These are phyloP conservation scores for Diprion similis DNA, from an alignment of 1,140 invertebrate species.

Conservation along the genomic window DNA sequence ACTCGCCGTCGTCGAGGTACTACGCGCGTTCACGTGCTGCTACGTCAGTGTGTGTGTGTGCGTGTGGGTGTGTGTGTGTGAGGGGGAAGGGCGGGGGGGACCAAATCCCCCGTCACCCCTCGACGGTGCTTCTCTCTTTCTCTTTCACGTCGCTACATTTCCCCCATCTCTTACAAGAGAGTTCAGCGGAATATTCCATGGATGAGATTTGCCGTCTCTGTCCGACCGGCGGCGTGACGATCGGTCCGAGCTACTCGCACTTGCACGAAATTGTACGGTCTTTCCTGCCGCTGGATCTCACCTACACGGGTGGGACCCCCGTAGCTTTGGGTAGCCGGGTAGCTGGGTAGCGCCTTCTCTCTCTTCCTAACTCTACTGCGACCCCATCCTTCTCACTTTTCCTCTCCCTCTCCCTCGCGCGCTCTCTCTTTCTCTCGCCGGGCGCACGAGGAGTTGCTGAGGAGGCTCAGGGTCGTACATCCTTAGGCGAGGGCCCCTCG, in stretches of 20 bases:
- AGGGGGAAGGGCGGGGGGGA: no score
- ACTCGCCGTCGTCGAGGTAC: neutral
- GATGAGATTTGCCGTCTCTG: slow-evolving; percentile 32
- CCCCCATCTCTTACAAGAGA: slow-evolving; percentile 29
- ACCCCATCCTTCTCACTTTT: slow-evolving; percentile 1
- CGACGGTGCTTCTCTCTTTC: slow-evolving; percentile 11
- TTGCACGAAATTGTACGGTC: neutral
- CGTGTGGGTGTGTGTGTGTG: no score
- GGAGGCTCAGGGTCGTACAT: neutral
- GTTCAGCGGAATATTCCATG: slow-evolving; percentile 46
- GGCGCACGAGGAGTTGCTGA: neutral
- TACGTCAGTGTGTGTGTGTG: neutral
- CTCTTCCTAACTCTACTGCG: slow-evolving; percentile 4
- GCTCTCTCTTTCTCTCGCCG: slow-evolving; percentile 4
- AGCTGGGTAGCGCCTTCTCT: neutral
- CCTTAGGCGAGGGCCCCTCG: neutral
- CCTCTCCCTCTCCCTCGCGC: neutral
- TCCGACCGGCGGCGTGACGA: neutral
- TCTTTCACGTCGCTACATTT: slow-evolving; percentile 13
- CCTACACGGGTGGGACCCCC: slow-evolving; percentile 10
- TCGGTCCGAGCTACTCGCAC: slow-evolving; percentile 15
- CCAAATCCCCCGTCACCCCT: no score
- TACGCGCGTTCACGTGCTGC: neutral
- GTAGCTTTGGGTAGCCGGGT: slow-evolving; percentile 15
- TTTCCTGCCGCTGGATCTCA: slow-evolving; percentile 5